These are phyloP conservation scores for Acipenser transmontanus DNA, from an alignment of 2,797 vertebrate species.

Conservation along the genomic window DNA sequence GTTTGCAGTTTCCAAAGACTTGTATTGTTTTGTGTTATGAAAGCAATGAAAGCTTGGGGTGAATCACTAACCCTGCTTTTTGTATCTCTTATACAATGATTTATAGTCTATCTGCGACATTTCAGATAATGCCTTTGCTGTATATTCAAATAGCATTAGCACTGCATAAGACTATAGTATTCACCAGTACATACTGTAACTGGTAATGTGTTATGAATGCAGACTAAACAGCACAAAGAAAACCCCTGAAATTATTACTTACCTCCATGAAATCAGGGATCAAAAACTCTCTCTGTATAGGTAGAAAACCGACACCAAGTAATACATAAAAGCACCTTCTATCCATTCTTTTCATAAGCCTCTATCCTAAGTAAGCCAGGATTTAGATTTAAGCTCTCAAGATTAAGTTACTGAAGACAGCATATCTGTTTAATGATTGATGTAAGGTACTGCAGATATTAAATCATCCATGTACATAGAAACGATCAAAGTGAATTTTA, in stretches of 20 bases:
- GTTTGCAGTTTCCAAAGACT: too few species aligned
- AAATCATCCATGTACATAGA: background rate
- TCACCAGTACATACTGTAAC: too few species aligned
- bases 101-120: too few species aligned
- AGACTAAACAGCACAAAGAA: background rate
- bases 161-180: too few species aligned
- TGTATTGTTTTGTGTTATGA: too few species aligned
- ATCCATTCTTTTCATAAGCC: background rate
- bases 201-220: too few species aligned
- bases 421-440: background rate
- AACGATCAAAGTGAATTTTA: background rate
- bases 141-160: too few species aligned
- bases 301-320: conserved; percentile 1
- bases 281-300: background rate
- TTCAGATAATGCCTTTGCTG: too few species aligned
- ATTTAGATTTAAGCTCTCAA: background rate
- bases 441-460: background rate
- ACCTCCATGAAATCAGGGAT: background rate
- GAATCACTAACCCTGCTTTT: too few species aligned
- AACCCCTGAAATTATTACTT: background rate
- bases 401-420: background rate
- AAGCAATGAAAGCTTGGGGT: too few species aligned
- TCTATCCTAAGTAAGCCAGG: background rate
- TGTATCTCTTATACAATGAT: too few species aligned
- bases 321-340: background rate